phyloP scores from a whole-genome alignment of 92 coral and sea anemone species.

The Epizoanthus fatuus region DNA sequence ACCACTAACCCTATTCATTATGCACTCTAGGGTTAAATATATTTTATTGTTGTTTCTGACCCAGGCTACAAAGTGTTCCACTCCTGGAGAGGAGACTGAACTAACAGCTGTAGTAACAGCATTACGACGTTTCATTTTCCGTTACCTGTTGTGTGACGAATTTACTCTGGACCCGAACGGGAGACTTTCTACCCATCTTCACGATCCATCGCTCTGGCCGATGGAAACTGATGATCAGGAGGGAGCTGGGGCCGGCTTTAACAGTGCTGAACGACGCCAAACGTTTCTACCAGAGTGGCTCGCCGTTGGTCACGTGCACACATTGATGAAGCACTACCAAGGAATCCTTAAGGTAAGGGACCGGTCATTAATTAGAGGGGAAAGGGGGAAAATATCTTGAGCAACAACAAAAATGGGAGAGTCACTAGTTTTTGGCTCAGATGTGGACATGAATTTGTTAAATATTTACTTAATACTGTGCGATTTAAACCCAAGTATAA shows the following conservation, averaged over 20 bases:
- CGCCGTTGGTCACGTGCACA: constrained; percentile 44
- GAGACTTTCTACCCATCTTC: constrained; percentile 36
- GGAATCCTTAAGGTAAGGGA: constrained; percentile 45
- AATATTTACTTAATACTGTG: no score
- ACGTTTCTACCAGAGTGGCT: constrained; percentile 42
- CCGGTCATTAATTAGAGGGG: no score
- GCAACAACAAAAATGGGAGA: no score
- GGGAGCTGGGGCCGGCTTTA: not conserved
- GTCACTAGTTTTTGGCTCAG: no score
- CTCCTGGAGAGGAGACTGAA: constrained; percentile 1
- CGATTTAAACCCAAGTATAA: no score
- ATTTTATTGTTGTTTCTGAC: not conserved
- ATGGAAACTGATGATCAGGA: constrained; percentile 2
- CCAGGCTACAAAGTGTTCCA: not conserved
- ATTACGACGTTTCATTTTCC: constrained; percentile 73
- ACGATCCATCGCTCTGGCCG: constrained; percentile 72
- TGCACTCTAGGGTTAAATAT: no score
- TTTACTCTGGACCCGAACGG: constrained; percentile 44
- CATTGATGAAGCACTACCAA: constrained; percentile 50
- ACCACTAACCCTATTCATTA: no score
- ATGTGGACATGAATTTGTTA: no score
- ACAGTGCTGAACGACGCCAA: constrained; percentile 18
- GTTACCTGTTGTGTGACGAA: constrained; percentile 59
- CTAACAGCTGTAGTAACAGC: constrained; percentile 44
- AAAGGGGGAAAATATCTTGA: no score